These are phyloP conservation scores for Collichthys lucidus DNA, from an alignment of 2,113 vertebrate genomes.

Conservation along the genomic window DNA sequence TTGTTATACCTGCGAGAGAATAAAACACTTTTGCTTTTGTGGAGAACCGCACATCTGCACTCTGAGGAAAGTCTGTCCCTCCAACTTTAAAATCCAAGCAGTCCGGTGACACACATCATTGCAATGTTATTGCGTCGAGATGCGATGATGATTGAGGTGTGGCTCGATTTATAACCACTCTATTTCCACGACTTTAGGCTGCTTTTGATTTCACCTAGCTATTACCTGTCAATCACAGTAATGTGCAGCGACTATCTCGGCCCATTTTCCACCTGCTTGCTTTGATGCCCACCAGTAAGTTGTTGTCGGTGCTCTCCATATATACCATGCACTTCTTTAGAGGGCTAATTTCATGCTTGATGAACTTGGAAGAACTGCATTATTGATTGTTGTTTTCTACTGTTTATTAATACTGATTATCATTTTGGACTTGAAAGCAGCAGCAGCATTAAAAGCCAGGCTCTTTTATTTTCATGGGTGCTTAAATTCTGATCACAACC, in stretches of 20 bases:
- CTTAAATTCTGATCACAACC: slow-evolving; percentile 62
- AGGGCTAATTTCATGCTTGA: slow-evolving; percentile 82
- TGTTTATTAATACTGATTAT: slow-evolving; percentile 66
- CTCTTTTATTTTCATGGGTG: slow-evolving; percentile 52
- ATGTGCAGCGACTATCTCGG: slow-evolving; percentile 61
- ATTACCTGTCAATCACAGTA: slow-evolving; percentile 77
- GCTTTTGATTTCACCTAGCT: slow-evolving; percentile 54
- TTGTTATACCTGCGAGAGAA: neutral
- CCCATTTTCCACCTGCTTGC: slow-evolving; percentile 76
- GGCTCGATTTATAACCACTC: slow-evolving; percentile 27
- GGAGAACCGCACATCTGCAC: neutral
- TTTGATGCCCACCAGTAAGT: slow-evolving; percentile 62
- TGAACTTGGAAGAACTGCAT: slow-evolving; percentile 69
- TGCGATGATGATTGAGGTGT: slow-evolving; percentile 44
- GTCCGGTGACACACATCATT: slow-evolving; percentile 14
- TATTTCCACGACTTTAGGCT: slow-evolving; percentile 43
- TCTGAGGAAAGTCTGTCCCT: slow-evolving; percentile 16
- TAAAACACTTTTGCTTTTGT: neutral
- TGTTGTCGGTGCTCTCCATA: slow-evolving; percentile 59
- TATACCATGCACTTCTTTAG: slow-evolving; percentile 46
- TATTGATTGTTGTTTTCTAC: slow-evolving; percentile 75
- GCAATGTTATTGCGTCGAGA: slow-evolving; percentile 38
- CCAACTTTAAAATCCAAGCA: slow-evolving; percentile 11
- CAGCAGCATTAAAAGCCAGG: slow-evolving; percentile 41
- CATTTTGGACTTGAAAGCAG: slow-evolving; percentile 58